A percentile compares a stretch with the other conserved stretches of the same genome.
phyloP scores from a whole-genome alignment of 2,113 vertebrate species.

The Amazona guildingii region DNA sequence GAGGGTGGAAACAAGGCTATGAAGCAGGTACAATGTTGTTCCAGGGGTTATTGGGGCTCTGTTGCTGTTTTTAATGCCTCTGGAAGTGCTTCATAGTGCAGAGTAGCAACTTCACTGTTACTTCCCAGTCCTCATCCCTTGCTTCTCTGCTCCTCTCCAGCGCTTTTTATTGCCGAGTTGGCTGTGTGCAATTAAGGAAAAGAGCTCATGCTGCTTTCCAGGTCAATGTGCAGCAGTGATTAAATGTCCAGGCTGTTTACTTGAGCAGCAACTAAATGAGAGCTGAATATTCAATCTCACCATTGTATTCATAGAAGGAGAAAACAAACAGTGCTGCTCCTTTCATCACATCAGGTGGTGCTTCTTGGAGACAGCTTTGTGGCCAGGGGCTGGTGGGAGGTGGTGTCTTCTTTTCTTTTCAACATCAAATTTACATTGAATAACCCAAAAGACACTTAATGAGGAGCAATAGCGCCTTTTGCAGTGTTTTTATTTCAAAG shows the following conservation, averaged over 20 bases:
- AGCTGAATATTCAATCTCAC: not conserved
- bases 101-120: not conserved
- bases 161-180: not conserved
- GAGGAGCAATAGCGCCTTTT: not conserved
- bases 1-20: not conserved
- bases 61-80: not conserved
- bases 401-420: not conserved
- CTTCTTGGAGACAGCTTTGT: constrained; percentile 4
- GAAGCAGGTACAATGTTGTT: not conserved
- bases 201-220: not conserved
- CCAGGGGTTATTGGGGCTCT: rapidly evolving
- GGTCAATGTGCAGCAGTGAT: not conserved
- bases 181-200: not conserved
- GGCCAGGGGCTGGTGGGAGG: not conserved
- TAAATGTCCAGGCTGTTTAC: not conserved
- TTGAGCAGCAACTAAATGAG: not conserved
- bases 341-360: constrained; percentile 46
- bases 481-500: not conserved
- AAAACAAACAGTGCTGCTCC: not conserved
- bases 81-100: not conserved
- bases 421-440: constrained; percentile 50
- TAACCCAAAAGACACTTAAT: not conserved
- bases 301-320: constrained; percentile 52
- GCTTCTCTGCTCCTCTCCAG: not conserved
- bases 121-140: not conserved